These are phyloP conservation scores for Agrochola circellaris DNA, from an alignment of 2,888 invertebrate species.

Conservation along the genomic window DNA sequence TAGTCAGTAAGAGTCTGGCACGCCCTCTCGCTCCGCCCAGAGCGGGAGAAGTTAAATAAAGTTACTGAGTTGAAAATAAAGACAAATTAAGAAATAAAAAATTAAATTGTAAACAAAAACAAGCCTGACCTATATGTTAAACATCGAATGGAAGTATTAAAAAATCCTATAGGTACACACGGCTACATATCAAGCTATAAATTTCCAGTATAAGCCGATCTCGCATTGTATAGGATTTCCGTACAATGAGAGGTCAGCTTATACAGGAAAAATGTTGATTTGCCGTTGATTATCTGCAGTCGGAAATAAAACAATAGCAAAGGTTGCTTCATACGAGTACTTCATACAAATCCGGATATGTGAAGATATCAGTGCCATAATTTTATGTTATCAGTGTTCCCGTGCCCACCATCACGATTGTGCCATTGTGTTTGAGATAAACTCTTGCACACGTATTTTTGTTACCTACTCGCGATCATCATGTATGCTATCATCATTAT, in stretches of 20 bases:
- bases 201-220: too few relatives aligned
- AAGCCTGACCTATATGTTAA: background rate
- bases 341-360: conserved; percentile 27
- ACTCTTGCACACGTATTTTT: conserved; percentile 26
- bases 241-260: too few relatives aligned
- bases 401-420: conserved; percentile 38
- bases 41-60: too few relatives aligned
- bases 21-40: too few relatives aligned
- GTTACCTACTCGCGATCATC: background rate
- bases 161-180: too few relatives aligned
- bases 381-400: conserved; percentile 37
- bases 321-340: conserved; percentile 30
- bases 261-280: too few relatives aligned
- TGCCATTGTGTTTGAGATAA: conserved; percentile 57
- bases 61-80: too few relatives aligned
- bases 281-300: conserved; percentile 2
- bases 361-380: conserved; percentile 14
- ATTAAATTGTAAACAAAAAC: background rate
- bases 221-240: too few relatives aligned
- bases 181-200: too few relatives aligned
- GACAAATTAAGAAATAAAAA: background rate
- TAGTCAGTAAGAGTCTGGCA: too few relatives aligned
- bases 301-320: conserved; percentile 41
- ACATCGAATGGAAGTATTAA: background rate
- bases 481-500: conserved; percentile 3